These are phyloP conservation scores for Drosophila ochracea DNA, from an alignment of 2,888 invertebrate species.

Conservation along the genomic window DNA sequence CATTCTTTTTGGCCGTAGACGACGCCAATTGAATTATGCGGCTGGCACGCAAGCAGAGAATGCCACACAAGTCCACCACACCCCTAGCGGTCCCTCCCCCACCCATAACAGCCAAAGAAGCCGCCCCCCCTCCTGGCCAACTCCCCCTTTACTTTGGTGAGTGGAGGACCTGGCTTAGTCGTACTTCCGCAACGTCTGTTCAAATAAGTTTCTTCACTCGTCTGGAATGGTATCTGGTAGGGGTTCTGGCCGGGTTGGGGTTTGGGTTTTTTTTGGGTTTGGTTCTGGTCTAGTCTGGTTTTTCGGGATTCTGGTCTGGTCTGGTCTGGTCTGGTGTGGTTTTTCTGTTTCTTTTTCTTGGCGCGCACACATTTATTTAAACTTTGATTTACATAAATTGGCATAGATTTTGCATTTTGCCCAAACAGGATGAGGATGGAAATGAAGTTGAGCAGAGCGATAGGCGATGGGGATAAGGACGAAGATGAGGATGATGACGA, in stretches of 20 bases:
- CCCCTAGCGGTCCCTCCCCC: neutral
- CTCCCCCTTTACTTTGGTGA: neutral
- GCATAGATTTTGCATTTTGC: conserved; percentile 59
- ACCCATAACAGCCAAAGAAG: neutral
- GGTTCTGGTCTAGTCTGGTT: conserved; percentile 5
- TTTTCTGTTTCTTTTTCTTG: conserved; percentile 20
- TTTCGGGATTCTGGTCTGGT: neutral
- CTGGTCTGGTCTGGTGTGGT: conserved; percentile 24
- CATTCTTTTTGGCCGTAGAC: conserved; percentile 37
- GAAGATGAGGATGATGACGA: conserved; percentile 14
- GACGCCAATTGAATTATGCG: conserved; percentile 67
- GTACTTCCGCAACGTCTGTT: conserved; percentile 50
- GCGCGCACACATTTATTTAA: conserved; percentile 60
- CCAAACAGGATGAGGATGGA: neutral
- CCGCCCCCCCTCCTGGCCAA: no score
- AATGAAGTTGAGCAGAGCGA: neutral
- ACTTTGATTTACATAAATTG: conserved; percentile 71
- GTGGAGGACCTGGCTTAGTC: conserved; percentile 22
- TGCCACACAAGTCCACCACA: neutral
- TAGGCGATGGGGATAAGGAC: neutral
- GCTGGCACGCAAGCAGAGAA: conserved; percentile 50
- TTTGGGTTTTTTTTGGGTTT: neutral
- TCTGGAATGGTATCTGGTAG: conserved; percentile 11
- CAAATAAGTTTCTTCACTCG: conserved; percentile 51
- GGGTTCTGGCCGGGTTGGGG: neutral